A percentile compares a stretch with the other conserved stretches of the same genome.
Evolutionary conservation across 1,140 invertebrate species (phyloP).

Genomic region (Augochlora pura): DNA sequence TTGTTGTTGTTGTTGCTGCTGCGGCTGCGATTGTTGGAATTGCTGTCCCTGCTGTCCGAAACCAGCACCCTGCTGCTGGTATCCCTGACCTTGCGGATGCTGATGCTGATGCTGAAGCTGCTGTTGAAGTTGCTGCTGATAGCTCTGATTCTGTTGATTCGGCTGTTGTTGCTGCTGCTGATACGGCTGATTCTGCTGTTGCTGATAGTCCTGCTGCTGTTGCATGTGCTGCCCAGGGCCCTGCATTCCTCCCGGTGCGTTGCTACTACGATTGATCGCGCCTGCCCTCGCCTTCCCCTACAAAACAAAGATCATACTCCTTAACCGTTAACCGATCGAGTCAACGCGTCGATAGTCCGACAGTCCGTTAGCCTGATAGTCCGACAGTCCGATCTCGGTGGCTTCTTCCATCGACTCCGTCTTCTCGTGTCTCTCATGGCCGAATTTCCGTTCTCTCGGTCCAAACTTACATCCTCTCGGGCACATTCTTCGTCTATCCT

Average conservation of each 20-base stretch:
- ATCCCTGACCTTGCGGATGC: slow-evolving; percentile 65
- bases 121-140: slow-evolving; percentile 62
- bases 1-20: not conserved
- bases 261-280: slow-evolving; percentile 83
- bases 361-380: too few species aligned
- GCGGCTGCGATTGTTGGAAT: slow-evolving; percentile 67
- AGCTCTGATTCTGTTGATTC: slow-evolving; percentile 70
- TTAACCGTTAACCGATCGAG: slow-evolving; percentile 12
- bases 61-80: slow-evolving; percentile 59
- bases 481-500: too few species aligned
- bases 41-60: slow-evolving; percentile 56
- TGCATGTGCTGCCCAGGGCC: slow-evolving; percentile 76
- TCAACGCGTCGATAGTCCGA: not conserved
- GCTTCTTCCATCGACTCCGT: too few species aligned
- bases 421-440: not conserved
- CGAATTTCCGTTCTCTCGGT: too few species aligned
- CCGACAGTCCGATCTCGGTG: too few species aligned
- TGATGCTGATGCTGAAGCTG: slow-evolving; percentile 62
- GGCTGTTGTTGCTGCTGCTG: slow-evolving; percentile 68
- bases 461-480: too few species aligned
- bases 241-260: slow-evolving; percentile 75
- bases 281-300: slow-evolving; percentile 82
- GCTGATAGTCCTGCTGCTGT: slow-evolving; percentile 68
- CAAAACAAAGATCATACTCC: slow-evolving; percentile 60
- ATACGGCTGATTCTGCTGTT: slow-evolving; percentile 69